phyloP scores from a whole-genome alignment of 2,888 invertebrate species.

The Agonopterix heracliana region DNA sequence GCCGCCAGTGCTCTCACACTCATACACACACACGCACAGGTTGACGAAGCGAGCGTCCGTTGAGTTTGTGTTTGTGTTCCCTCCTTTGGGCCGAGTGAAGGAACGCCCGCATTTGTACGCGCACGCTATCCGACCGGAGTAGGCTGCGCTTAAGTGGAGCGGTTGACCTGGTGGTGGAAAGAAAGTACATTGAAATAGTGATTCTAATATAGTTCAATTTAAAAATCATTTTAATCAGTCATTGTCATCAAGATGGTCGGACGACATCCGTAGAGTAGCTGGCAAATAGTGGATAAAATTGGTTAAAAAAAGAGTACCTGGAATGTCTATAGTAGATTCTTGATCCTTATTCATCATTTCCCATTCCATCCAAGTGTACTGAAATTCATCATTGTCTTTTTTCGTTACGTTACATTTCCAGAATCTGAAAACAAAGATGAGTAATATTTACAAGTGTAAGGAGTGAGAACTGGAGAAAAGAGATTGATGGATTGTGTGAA shows the following conservation, averaged over 20 bases:
- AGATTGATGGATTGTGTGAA: background rate
- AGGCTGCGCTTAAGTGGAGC: conserved; percentile 96
- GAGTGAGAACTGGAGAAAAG: background rate
- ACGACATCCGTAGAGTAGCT: too few relatives aligned
- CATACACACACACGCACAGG: conserved; percentile 96
- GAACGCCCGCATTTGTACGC: conserved; percentile 96
- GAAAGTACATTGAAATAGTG: conserved; percentile 70
- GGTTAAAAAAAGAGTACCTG: conserved; percentile 64
- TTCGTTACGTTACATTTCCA: conserved; percentile 87
- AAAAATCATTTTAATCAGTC: too few relatives aligned
- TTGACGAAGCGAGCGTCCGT: conserved; percentile 87
- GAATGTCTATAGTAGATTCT: conserved; percentile 81
- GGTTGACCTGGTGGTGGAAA: conserved; percentile 80
- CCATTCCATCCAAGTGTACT: conserved; percentile 91
- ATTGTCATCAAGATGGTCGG: too few relatives aligned
- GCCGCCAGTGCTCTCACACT: conserved; percentile 98
- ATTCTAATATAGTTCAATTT: background rate
- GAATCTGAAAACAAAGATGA: conserved; percentile 72
- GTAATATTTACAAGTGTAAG: background rate
- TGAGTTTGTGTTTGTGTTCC: conserved; percentile 77
- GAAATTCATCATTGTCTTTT: conserved; percentile 58
- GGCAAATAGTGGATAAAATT: too few relatives aligned
- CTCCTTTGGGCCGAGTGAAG: conserved; percentile 90
- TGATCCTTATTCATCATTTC: conserved; percentile 87
- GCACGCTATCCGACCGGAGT: conserved; percentile 97